Evolutionary conservation across 2,797 vertebrate species (phyloP).

Genomic region (Monodelphis domestica): DNA sequence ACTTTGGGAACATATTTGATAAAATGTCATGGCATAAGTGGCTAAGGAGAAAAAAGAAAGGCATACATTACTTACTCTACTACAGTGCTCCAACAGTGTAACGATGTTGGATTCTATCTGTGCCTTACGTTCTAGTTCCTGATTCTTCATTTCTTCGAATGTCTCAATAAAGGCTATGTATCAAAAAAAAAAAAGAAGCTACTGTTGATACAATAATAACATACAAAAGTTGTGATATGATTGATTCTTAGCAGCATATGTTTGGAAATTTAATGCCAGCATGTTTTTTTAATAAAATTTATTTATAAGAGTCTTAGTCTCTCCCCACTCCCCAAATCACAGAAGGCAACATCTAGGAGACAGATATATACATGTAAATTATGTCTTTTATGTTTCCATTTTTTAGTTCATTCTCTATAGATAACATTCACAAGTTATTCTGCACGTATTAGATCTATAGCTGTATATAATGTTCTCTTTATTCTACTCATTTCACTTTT

Average conservation of each 20-base stretch:
- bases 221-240: neutral
- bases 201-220: conserved; percentile 6
- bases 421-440: too few species aligned
- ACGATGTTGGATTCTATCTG: conserved; percentile 90
- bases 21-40: conserved; percentile 16
- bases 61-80: conserved; percentile 87
- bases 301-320: too few species aligned
- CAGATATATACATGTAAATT: too few species aligned
- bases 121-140: conserved; percentile 87
- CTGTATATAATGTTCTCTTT: too few species aligned
- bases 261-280: conserved; percentile 62
- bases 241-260: conserved; percentile 38
- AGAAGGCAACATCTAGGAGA: too few species aligned
- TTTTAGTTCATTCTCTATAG: too few species aligned
- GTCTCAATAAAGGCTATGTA: conserved; percentile 90
- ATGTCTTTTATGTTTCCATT: too few species aligned
- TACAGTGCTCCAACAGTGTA: conserved; percentile 91
- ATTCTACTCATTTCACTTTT: too few species aligned
- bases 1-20: conserved; percentile 11
- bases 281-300: conserved; percentile 55
- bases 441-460: too few species aligned
- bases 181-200: conserved; percentile 66
- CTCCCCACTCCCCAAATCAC: too few species aligned
- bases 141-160: conserved; percentile 88
- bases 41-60: neutral